Conservation (phyloP, 1,140 invertebrate genomes). For the Brachionus plicatilis region DNA sequence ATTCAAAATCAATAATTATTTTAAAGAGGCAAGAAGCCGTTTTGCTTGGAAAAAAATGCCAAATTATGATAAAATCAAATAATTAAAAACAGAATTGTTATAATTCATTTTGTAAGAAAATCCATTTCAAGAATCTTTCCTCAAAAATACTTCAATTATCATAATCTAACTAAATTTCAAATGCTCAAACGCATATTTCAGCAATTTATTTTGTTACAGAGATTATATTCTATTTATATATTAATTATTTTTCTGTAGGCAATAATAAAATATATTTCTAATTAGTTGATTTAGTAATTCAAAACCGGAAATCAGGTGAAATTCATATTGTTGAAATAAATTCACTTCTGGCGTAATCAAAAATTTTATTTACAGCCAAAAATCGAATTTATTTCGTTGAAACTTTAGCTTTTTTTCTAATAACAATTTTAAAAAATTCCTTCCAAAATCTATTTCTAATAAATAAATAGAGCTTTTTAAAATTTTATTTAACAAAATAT, state of each 20-base stretch:
- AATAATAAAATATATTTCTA: not conserved
- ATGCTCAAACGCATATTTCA: not conserved
- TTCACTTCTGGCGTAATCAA: not conserved
- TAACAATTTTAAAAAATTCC: not conserved
- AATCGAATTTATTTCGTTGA: not conserved
- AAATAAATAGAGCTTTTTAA: not conserved
- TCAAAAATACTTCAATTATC: not conserved
- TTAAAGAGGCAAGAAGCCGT: not conserved
- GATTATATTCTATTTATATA: not conserved
- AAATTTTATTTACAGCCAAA: not conserved
- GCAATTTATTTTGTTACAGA: not conserved
- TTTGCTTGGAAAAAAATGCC: not conserved
- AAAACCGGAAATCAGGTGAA: not conserved
- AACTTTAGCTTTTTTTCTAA: not conserved
- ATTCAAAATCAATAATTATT: constrained; percentile 22
- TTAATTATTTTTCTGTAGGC: not conserved
- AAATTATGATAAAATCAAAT: not conserved
- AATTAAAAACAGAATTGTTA: not conserved
- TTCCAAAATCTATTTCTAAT: not conserved
- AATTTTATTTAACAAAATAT: not conserved
- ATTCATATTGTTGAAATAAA: not conserved
- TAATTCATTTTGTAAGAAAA: not conserved
- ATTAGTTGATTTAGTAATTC: not conserved
- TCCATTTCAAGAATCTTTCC: not conserved
- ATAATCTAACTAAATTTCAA: not conserved